Percentiles rank a stretch among this genome's conserved stretches.
Conservation (phyloP, 2,888 invertebrate genomes). For the Rugalucina vietnamica region DNA sequence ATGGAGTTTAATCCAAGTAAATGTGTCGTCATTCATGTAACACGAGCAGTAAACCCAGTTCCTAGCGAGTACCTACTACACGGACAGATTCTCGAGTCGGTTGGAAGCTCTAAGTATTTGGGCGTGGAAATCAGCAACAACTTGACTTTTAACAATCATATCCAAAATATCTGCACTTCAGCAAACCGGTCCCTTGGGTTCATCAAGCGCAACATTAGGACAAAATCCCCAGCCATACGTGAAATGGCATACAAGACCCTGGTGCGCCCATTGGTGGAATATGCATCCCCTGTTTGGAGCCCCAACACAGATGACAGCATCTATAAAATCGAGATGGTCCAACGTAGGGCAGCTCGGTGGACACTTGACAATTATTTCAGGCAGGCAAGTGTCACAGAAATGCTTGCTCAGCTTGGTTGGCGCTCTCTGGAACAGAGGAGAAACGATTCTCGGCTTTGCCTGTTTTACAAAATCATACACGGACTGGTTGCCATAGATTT, state of each 20-base stretch:
- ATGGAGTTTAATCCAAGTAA: not conserved
- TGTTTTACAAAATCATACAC: conserved; percentile 22
- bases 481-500: conserved; percentile 19
- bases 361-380: conserved; percentile 5
- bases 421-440: conserved; percentile 4
- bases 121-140: not conserved
- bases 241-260: conserved; percentile 6
- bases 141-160: not conserved
- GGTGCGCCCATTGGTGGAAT: conserved; percentile 8
- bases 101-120: not conserved
- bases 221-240: conserved; percentile 6
- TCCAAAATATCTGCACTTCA: not conserved
- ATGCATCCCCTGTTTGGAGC: conserved; percentile 10
- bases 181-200: conserved; percentile 3
- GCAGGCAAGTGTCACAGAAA: conserved; percentile 4
- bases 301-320: not conserved
- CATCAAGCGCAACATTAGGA: not conserved
- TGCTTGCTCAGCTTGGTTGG: conserved; percentile 5
- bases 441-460: not conserved
- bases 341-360: conserved; percentile 25
- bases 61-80: not conserved
- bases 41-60: not conserved
- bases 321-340: no score
- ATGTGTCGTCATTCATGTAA: not conserved
- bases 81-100: not conserved